These are phyloP conservation scores for Saccopteryx bilineata DNA, from an alignment of 2,113 vertebrate species.

Conservation along the genomic window DNA sequence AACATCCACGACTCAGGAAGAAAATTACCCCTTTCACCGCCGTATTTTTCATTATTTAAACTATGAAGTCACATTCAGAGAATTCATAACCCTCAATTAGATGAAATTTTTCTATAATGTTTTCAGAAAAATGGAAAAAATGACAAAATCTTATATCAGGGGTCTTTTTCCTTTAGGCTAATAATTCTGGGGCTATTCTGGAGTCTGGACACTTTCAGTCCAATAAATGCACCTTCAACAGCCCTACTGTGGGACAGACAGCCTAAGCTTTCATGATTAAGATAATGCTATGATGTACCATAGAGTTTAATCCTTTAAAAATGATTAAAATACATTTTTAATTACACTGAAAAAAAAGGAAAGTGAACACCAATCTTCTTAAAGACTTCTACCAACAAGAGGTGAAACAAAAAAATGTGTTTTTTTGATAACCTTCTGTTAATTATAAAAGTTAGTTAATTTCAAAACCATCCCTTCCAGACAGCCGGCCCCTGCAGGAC, in stretches of 20 bases:
- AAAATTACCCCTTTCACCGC: neutral
- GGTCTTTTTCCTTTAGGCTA: neutral
- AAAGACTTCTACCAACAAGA: neutral
- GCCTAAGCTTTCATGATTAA: neutral
- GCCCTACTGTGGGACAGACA: neutral
- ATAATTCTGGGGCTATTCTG: neutral
- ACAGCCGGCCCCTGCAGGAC: neutral
- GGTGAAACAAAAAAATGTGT: neutral
- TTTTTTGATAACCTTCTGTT: constrained; percentile 18
- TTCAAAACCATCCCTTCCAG: constrained; percentile 11
- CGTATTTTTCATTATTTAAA: constrained; percentile 26
- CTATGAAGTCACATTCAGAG: constrained; percentile 15
- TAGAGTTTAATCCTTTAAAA: constrained; percentile 2
- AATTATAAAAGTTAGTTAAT: constrained; percentile 17
- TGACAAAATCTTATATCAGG: neutral
- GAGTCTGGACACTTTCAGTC: neutral
- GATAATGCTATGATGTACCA: neutral
- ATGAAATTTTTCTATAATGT: constrained; percentile 23
- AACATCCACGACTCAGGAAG: constrained; percentile 29
- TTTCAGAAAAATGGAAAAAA: constrained; percentile 53
- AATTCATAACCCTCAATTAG: constrained; percentile 10
- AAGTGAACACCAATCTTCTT: neutral
- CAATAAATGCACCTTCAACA: neutral
- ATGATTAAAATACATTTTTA: neutral
- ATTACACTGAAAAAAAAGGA: neutral